Percentiles rank a stretch among this genome's conserved stretches.
Evolutionary conservation across 2,888 invertebrate genomes (phyloP).

Genomic region (Eulithis prunata): DNA sequence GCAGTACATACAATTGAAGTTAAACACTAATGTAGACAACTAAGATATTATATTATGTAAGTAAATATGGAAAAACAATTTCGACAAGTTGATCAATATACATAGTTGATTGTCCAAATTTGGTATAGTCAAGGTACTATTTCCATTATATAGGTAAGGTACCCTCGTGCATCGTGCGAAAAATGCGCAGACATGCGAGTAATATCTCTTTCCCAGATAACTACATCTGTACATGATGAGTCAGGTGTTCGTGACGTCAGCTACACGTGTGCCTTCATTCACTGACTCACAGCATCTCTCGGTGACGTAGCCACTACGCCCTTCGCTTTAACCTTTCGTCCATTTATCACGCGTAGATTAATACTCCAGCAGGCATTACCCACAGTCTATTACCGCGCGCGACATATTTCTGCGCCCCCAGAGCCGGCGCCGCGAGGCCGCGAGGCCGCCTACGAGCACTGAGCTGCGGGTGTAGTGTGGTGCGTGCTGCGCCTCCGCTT

Average conservation of each 20-base stretch:
- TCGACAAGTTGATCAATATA: no score
- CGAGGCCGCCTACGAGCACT: constrained; percentile 56
- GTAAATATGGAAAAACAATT: no score
- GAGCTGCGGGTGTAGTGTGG: constrained; percentile 41
- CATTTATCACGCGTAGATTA: constrained; percentile 54
- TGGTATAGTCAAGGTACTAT: background rate
- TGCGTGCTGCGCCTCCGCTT: constrained; percentile 71
- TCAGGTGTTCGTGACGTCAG: constrained; percentile 74
- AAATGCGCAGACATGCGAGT: constrained; percentile 26
- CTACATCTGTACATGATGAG: constrained; percentile 57
- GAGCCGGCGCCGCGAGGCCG: background rate
- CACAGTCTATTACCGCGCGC: constrained; percentile 20
- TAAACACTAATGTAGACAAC: no score
- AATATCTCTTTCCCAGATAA: constrained; percentile 52
- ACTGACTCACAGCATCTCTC: constrained; percentile 68
- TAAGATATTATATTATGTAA: no score
- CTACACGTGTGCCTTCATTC: constrained; percentile 65
- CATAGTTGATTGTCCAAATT: background rate
- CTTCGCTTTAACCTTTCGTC: constrained; percentile 60
- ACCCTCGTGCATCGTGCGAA: constrained; percentile 17
- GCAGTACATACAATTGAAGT: no score
- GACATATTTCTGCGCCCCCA: constrained; percentile 22
- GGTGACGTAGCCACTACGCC: constrained; percentile 62
- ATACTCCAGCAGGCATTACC: constrained; percentile 47
- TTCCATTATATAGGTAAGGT: constrained; percentile 5